A percentile compares a stretch with the other conserved stretches of the same genome.
phyloP scores from a whole-genome alignment of 2,113 vertebrate species.

The Narcine bancroftii region DNA sequence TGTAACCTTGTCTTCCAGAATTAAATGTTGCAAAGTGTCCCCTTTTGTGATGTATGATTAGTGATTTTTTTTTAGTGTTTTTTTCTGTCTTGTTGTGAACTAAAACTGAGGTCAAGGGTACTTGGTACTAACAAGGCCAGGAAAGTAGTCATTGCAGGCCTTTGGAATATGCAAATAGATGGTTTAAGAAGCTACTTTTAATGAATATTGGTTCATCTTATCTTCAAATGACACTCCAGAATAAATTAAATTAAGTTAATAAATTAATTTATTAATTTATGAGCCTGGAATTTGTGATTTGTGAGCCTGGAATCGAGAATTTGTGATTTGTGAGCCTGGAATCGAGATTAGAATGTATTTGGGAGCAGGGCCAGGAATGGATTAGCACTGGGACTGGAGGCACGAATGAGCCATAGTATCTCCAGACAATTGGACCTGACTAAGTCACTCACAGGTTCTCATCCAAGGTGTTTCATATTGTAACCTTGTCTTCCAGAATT shows the following conservation, averaged over 20 bases:
- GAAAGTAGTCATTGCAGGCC: neutral
- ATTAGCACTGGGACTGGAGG: too few relatives aligned
- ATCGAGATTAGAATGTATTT: too few relatives aligned
- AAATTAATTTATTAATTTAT: too few relatives aligned
- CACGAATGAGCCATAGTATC: too few relatives aligned
- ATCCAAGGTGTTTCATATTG: neutral
- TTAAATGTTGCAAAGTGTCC: neutral
- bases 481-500: neutral
- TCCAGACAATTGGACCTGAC: too few relatives aligned
- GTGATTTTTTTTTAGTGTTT: neutral
- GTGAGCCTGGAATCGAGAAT: too few relatives aligned
- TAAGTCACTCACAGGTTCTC: too few relatives aligned
- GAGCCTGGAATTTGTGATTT: too few relatives aligned
- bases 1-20: neutral
- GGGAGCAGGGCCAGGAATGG: too few relatives aligned
- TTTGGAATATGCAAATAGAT: neutral
- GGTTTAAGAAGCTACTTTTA: neutral
- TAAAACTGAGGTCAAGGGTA: neutral
- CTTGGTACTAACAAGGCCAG: neutral
- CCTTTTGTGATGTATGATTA: neutral
- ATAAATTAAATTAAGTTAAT: slow-evolving; percentile 18
- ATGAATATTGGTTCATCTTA: neutral
- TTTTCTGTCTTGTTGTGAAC: neutral
- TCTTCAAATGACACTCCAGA: neutral
- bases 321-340: too few relatives aligned